Percentiles rank a stretch among this genome's conserved stretches.
phyloP scores from a whole-genome alignment of 2,797 vertebrate genomes.

The Sebastes vulpes region DNA sequence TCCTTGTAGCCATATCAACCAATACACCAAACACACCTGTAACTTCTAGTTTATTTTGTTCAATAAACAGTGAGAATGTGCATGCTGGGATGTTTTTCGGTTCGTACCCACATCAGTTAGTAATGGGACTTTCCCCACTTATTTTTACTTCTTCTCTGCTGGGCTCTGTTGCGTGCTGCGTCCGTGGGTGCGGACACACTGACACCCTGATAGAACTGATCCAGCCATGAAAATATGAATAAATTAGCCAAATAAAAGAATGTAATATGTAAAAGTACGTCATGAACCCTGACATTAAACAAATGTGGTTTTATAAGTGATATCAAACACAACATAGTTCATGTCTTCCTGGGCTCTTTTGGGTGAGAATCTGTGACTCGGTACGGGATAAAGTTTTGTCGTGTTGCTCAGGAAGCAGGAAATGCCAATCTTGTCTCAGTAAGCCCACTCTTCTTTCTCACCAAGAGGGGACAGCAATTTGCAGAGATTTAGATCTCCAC shows the following conservation, averaged over 20 bases:
- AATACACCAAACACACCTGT: not conserved
- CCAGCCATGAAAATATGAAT: not conserved
- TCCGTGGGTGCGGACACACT: not conserved
- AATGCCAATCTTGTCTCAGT: not conserved
- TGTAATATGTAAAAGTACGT: not conserved
- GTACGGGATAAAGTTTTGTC: not conserved
- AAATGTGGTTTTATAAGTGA: not conserved
- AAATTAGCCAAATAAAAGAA: not conserved
- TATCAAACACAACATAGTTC: not conserved
- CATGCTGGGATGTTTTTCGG: not conserved
- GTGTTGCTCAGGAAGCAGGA: not conserved
- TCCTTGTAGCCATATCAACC: not conserved
- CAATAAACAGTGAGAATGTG: not conserved
- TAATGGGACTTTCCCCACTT: constrained; percentile 26
- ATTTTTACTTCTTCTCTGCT: not conserved
- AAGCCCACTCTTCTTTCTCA: not conserved
- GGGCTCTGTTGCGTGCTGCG: not conserved
- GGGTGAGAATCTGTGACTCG: not conserved
- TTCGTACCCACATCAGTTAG: constrained; percentile 4
- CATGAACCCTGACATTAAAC: not conserved
- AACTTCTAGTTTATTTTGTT: not conserved
- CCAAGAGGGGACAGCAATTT: not conserved
- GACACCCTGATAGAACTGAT: not conserved
- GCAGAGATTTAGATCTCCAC: not conserved
- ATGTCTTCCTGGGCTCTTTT: not conserved